Evolutionary conservation across 2,797 vertebrate genomes (phyloP).

Genomic region (Argyrosomus regius): DNA sequence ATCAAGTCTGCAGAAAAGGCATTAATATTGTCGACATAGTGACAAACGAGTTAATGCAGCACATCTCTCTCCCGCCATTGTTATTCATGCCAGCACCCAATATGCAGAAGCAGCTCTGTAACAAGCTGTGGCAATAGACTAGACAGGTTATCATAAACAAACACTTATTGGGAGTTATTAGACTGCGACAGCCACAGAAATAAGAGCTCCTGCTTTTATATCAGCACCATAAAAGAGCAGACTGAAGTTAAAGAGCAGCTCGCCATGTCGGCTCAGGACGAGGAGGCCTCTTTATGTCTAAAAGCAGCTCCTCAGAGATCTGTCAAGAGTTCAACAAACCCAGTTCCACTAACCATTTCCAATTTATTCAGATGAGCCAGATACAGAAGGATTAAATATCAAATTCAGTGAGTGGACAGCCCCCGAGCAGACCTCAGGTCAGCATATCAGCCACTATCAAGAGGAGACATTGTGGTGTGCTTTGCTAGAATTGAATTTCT

Average conservation of each 20-base stretch:
- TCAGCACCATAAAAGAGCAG: conserved; percentile 25
- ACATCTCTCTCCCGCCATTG: conserved; percentile 43
- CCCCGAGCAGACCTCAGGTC: conserved; percentile 40
- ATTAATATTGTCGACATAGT: conserved; percentile 51
- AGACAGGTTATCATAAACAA: conserved; percentile 50
- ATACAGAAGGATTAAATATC: conserved; percentile 38
- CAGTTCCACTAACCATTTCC: conserved; percentile 29
- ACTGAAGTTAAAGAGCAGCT: conserved; percentile 9
- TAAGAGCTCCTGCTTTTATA: conserved; percentile 26
- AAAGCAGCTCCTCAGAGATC: conserved; percentile 27
- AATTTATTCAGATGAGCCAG: conserved; percentile 46
- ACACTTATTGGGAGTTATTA: conserved; percentile 49
- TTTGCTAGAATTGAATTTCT: conserved; percentile 58
- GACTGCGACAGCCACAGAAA: conserved; percentile 26
- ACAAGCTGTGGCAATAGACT: conserved; percentile 32
- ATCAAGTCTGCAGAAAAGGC: conserved; percentile 54
- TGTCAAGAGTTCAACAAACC: conserved; percentile 43
- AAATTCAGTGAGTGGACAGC: not conserved
- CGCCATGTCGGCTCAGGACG: not conserved
- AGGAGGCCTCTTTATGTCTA: conserved; percentile 28
- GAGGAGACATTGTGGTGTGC: conserved; percentile 12
- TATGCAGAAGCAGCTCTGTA: conserved; percentile 44
- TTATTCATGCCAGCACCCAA: conserved; percentile 32
- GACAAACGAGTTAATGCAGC: conserved; percentile 59
- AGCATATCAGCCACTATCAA: conserved; percentile 33